A percentile compares a stretch with the other conserved stretches of the same genome.
Evolutionary conservation across 2,888 invertebrate species (phyloP).

Genomic region (Belgica antarctica): DNA sequence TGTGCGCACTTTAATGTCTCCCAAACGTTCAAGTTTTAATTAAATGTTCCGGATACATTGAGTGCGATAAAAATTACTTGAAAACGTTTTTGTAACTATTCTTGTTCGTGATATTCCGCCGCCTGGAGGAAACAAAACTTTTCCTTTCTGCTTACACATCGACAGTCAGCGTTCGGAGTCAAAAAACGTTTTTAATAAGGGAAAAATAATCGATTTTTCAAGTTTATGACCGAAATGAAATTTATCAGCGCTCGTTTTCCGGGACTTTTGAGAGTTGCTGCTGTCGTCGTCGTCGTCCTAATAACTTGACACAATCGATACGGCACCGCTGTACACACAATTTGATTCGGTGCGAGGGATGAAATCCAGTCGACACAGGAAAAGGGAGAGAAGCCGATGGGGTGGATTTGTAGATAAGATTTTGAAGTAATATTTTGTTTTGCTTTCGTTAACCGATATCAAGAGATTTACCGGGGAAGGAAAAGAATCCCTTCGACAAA

Average conservation of each 20-base stretch:
- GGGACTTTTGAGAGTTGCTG: background rate
- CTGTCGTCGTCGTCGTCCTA: background rate
- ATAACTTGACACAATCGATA: slow-evolving; percentile 36
- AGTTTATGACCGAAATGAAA: slow-evolving; percentile 17
- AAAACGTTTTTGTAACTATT: background rate
- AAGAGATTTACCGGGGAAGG: background rate
- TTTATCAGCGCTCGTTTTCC: background rate
- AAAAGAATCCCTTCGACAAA: background rate
- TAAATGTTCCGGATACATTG: slow-evolving; percentile 8
- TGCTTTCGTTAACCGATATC: background rate
- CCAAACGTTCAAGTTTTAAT: slow-evolving; percentile 32
- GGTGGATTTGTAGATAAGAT: slow-evolving; percentile 41
- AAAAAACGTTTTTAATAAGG: background rate
- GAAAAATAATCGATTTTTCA: slow-evolving; percentile 31
- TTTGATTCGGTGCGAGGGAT: slow-evolving; percentile 17
- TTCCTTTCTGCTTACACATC: background rate
- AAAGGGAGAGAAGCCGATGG: background rate
- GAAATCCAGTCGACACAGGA: background rate
- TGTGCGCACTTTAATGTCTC: slow-evolving; percentile 28
- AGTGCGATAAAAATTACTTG: background rate
- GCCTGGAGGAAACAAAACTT: background rate
- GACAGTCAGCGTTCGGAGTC: background rate
- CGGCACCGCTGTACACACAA: background rate
- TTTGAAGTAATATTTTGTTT: slow-evolving; percentile 7
- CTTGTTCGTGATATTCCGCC: too few relatives aligned